Conservation (phyloP, 2,113 vertebrate species). For the Phaetusa simplex region DNA sequence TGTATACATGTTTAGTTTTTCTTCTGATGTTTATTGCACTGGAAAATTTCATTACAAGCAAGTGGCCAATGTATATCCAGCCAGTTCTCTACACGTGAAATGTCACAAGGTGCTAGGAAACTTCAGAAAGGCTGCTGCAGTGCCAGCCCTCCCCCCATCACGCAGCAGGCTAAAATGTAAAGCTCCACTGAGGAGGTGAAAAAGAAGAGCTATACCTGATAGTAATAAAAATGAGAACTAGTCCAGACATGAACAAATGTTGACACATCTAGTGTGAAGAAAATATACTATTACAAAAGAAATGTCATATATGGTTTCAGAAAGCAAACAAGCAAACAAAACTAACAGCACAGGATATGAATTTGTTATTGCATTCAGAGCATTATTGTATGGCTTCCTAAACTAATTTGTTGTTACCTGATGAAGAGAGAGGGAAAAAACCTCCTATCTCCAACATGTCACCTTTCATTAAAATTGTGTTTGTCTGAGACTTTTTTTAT, state of each 20-base stretch:
- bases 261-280: constrained; percentile 48
- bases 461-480: constrained; percentile 76
- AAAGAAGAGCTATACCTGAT: neutral
- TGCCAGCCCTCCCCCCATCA: neutral
- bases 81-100: neutral
- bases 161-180: neutral
- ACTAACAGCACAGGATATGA: constrained; percentile 27
- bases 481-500: constrained; percentile 74
- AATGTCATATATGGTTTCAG: constrained; percentile 59
- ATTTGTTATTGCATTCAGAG: constrained; percentile 37
- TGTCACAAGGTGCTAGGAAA: neutral
- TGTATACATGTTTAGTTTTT: neutral
- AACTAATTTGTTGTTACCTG: constrained; percentile 64
- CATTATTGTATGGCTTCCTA: constrained; percentile 45
- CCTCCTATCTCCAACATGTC: constrained; percentile 62
- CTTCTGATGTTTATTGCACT: neutral
- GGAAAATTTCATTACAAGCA: neutral
- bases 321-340: constrained; percentile 62
- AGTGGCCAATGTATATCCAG: neutral
- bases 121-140: neutral
- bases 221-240: neutral
- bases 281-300: constrained; percentile 47
- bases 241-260: constrained; percentile 39
- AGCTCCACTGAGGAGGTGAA: neutral
- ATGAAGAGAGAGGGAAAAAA: constrained; percentile 36